Base-by-base conservation (phyloP, 2,113 vertebrate species). In the Mesocricetus auratus region DNA sequence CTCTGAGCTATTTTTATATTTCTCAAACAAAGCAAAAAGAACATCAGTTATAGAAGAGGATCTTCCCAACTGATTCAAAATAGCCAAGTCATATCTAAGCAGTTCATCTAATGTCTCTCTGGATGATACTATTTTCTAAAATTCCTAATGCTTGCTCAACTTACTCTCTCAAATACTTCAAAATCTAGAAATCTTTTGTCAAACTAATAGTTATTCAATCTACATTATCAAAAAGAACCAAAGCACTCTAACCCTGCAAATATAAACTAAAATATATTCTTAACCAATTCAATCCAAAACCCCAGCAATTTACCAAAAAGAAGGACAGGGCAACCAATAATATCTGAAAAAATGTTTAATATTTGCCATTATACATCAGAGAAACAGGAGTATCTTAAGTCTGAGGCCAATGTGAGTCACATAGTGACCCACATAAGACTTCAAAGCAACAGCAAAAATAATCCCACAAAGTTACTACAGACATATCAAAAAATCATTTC, bases 291-390 rank as follows among this genome's bases (percentile, higher is more conserved):
- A 96, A 91, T n/a, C 13, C 15, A n/a, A 42, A 47, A 58, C 11
- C 26, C 53, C 24, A 88, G 33, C 50, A 83, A 74, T n/a, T 97
- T 96, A 83, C 12, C 83, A 92, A 90, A 93, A 77, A 7, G 16
- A 26, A 58, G 22, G 12, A 33, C 50, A 9, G n/a, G 66, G 17
- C 42, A 90, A 31, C 45, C 79, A 93, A 82, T 0, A 90, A 17
- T 50, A 89, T 94, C 47, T 92, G 26, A 50, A 79, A 96, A 97
- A 79, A n/a, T 91, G 19, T 96, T 95, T 97, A 95, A 94, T 95
- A 73, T 94, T 86, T 71, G 95, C 60, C 77, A n/a, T 47, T 66
- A 86, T 45, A 9, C 62, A 86, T 5, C 71, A 47, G 15, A 36
- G 36, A 64, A 31, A 31, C 6, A 69, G 11, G 12, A 73, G 7